Conservation (phyloP, 2,113 vertebrate genomes). For the Centropus unirufus region DNA sequence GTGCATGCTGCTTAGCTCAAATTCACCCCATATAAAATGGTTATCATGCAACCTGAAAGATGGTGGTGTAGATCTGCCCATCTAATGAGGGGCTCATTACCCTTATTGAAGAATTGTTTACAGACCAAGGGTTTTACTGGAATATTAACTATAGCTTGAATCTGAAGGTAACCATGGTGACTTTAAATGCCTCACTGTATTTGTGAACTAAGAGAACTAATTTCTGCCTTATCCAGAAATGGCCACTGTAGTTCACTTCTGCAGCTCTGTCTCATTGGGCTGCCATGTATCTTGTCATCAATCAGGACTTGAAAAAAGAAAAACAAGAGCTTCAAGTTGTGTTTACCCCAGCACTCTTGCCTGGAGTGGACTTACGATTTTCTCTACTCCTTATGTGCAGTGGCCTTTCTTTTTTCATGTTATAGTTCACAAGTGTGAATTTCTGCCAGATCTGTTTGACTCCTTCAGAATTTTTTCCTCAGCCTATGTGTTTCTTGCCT, state of each 20-base stretch:
- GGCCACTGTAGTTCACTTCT: neutral
- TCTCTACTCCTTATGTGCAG: neutral
- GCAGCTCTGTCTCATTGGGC: neutral
- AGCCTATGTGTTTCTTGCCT: neutral
- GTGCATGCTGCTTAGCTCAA: neutral
- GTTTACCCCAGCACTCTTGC: neutral
- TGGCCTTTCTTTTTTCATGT: neutral
- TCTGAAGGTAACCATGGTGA: neutral
- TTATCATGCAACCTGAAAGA: neutral
- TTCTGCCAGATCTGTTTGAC: neutral
- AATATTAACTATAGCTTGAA: neutral
- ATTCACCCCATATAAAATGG: neutral
- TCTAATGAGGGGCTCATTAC: neutral
- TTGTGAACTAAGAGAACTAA: neutral
- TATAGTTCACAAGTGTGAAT: neutral
- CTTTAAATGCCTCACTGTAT: neutral
- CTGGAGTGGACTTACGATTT: neutral
- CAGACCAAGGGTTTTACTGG: neutral
- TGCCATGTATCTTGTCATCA: neutral
- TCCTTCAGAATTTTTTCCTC: neutral
- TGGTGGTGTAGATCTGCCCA: neutral
- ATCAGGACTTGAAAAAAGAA: neutral
- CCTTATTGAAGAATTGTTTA: neutral
- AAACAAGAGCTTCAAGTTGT: neutral
- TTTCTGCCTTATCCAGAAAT: neutral